Percentiles rank a stretch among this genome's conserved stretches.
phyloP scores from a whole-genome alignment of 64 coral and sea anemone genomes.

The Platygyra sinensis region DNA sequence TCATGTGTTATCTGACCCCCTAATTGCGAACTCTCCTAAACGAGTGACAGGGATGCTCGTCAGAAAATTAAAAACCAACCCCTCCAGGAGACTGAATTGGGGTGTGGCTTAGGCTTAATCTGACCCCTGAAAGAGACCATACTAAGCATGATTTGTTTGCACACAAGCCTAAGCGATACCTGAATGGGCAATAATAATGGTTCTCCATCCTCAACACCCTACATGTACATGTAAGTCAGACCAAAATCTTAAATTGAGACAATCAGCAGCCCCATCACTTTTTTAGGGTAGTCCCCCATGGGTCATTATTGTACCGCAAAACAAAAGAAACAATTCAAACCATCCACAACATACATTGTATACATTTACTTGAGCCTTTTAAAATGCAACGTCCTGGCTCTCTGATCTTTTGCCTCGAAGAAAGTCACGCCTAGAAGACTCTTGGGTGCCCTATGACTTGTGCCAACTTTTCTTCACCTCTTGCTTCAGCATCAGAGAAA shows the following conservation, averaged over 20 bases:
- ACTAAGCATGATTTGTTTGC: conserved; percentile 4
- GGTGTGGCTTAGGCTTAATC: too few species aligned
- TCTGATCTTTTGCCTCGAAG: not conserved
- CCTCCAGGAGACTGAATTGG: too few species aligned
- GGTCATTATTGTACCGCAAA: conserved; percentile 15
- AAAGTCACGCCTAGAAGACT: not conserved
- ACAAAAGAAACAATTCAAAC: conserved; percentile 9
- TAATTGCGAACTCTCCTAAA: too few species aligned
- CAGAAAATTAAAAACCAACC: too few species aligned
- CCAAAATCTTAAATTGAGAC: too few species aligned
- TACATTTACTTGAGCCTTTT: conserved; percentile 30
- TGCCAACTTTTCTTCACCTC: conserved; percentile 37
- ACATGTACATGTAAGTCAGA: not conserved
- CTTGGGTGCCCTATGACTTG: conserved; percentile 3
- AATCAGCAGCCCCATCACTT: too few species aligned
- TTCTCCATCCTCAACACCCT: conserved; percentile 19
- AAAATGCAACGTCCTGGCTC: not conserved
- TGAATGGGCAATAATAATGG: conserved; percentile 27
- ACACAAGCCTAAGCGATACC: conserved; percentile 28
- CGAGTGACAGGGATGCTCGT: too few species aligned
- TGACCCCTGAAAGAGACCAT: too few species aligned
- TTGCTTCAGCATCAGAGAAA: conserved; percentile 36
- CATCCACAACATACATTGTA: conserved; percentile 44
- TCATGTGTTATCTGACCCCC: not conserved
- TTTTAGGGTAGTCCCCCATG: not conserved